These are phyloP conservation scores for Cerceris ruficornis DNA, from an alignment of 2,888 invertebrate species.

Conservation along the genomic window DNA sequence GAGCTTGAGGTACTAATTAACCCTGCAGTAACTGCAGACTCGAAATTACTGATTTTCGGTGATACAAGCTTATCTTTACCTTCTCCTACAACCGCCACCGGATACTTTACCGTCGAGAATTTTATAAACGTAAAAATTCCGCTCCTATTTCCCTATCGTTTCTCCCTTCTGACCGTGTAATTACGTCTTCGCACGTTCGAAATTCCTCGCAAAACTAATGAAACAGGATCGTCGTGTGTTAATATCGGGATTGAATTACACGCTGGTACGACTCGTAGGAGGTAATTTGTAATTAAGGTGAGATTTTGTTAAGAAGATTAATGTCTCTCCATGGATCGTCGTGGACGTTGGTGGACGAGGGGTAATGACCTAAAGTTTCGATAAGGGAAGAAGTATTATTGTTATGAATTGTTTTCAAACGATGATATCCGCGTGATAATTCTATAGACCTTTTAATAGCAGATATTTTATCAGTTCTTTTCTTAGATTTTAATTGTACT, in stretches of 20 bases:
- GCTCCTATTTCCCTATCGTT: background rate
- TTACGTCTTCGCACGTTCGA: background rate
- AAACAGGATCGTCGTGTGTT: conserved; percentile 10
- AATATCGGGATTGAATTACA: conserved; percentile 46
- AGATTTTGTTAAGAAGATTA: conserved; percentile 55
- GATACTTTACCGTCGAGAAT: background rate
- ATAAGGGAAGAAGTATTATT: conserved; percentile 7
- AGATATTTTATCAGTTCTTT: background rate
- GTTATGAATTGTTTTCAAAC: background rate
- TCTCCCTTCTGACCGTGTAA: background rate
- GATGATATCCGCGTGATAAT: too few species aligned
- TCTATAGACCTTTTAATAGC: background rate
- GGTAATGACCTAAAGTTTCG: conserved; percentile 32
- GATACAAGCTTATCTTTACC: conserved; percentile 36
- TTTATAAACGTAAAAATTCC: background rate
- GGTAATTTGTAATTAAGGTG: conserved; percentile 53
- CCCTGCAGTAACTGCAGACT: conserved; percentile 47
- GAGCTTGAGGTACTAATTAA: conserved; percentile 60
- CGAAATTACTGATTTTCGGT: conserved; percentile 60
- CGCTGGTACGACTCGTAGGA: conserved; percentile 11
- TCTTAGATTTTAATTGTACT: background rate
- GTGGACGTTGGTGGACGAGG: conserved; percentile 28
- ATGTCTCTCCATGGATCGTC: conserved; percentile 43
- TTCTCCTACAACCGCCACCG: background rate
- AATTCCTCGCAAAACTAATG: background rate